A percentile compares a stretch with the other conserved stretches of the same genome.
phyloP scores from a whole-genome alignment of 1,140 invertebrate genomes.

The Drosophila kanapiae region DNA sequence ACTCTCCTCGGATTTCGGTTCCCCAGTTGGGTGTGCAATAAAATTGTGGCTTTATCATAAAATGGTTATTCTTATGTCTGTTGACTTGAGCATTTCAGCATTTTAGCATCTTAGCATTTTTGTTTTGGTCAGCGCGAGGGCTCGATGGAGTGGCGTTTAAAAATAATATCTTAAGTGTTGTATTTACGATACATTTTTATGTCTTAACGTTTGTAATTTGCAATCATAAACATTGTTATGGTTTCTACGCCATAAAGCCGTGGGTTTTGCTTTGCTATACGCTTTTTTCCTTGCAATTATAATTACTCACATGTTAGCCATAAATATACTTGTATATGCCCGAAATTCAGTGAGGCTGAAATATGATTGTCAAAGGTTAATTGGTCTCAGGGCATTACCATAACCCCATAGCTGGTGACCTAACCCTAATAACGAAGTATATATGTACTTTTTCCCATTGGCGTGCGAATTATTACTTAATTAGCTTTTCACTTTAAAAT shows the following conservation, averaged over 20 bases:
- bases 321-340: conserved; percentile 27
- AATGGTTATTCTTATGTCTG: conserved; percentile 56
- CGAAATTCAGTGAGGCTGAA: not conserved
- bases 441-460: conserved; percentile 13
- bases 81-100: conserved; percentile 27
- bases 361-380: conserved; percentile 41
- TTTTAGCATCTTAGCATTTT: conserved; percentile 26
- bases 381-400: conserved; percentile 51
- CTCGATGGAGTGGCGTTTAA: conserved; percentile 22
- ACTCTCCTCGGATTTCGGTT: conserved; percentile 13
- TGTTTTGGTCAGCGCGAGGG: conserved; percentile 44
- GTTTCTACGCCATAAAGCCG: conserved; percentile 18
- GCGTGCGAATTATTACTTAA: conserved; percentile 78
- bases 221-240: conserved; percentile 53
- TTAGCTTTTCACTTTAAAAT: conserved; percentile 73
- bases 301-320: conserved; percentile 38
- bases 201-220: conserved; percentile 30
- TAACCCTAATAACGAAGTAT: conserved; percentile 33
- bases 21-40: conserved; percentile 45
- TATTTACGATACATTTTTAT: conserved; percentile 61
- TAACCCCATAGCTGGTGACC: conserved; percentile 30
- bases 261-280: conserved; percentile 8
- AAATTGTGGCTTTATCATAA: conserved; percentile 63
- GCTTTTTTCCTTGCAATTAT: not conserved
- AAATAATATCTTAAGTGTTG: conserved; percentile 53